These are phyloP conservation scores for Abrostola tripartita DNA, from an alignment of 2,888 invertebrate genomes.

Conservation along the genomic window DNA sequence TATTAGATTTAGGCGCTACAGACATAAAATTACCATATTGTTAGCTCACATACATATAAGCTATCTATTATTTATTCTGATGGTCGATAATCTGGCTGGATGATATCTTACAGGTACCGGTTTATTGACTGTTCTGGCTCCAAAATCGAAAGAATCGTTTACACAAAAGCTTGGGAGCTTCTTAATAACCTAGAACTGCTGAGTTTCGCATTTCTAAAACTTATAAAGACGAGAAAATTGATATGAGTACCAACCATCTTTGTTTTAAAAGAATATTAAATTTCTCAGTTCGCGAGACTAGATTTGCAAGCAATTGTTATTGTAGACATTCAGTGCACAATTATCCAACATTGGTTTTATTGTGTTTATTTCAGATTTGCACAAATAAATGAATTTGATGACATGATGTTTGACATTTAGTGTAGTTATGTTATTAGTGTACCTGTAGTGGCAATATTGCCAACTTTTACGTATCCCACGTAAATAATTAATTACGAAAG, in stretches of 20 bases:
- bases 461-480: too few species aligned
- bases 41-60: too few species aligned
- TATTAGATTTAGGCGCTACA: too few species aligned
- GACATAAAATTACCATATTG: too few species aligned
- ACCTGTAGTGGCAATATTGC: too few species aligned
- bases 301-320: constrained; percentile 34
- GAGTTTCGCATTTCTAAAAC: constrained; percentile 33
- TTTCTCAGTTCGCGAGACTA: constrained; percentile 31
- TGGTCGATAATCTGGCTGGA: too few species aligned
- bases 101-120: background rate
- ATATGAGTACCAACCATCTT: constrained; percentile 37
- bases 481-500: too few species aligned
- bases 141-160: constrained; percentile 27
- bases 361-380: constrained; percentile 20
- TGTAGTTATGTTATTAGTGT: too few species aligned
- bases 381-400: too few species aligned
- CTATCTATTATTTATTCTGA: too few species aligned
- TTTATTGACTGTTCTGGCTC: background rate
- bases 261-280: constrained; percentile 52
- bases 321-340: constrained; percentile 32
- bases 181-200: constrained; percentile 10
- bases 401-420: too few species aligned
- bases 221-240: constrained; percentile 33
- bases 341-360: constrained; percentile 19
- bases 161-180: constrained; percentile 18